Base-by-base conservation (phyloP, 2,113 vertebrate species). In the Sylvia atricapilla region DNA sequence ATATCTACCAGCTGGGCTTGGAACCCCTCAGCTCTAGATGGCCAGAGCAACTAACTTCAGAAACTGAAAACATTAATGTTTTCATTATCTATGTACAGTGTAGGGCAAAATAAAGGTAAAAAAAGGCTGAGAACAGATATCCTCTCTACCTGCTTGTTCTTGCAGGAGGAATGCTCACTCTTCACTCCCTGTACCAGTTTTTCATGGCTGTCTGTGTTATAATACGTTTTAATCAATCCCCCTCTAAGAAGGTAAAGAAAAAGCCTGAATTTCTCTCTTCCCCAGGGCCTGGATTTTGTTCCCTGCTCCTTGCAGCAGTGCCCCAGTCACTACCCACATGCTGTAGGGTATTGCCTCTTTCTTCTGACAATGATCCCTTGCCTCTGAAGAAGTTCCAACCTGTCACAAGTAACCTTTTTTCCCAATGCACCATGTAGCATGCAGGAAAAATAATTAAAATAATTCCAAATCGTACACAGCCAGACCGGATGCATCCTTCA, bases 311-410 rank as follows among this genome's bases (percentile, higher is more conserved):
- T 47, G 14, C 18, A 62, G 41, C 52, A 35, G 13, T 52, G 21
- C 15, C 22, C 35, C 0, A 0, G 30, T 66, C 37, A 47, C 25
- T 14, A 33, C 15, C 6, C 0, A 0, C 18, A 6, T 11, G 7
- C 18, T 58, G 13, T 7, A 27, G 33, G 43, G 16, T 28, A 1
- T 14, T 84, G 35, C 14, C 21, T 82, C 25, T 39, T 53, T 66
- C 19, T 53, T 49, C 39, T 67, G 46, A 14, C 13, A 3, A 16
- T 37, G 16, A 8, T 77, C 4, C 5, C 10, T 28, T 78, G 7
- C 27, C 15, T 60, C 33, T 41, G 33, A 56, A 39, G 46, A 55
- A 50, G 9, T n/a, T 66, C 22, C n/a, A 47, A 37, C 11, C 37
- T 76, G 15, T 23, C 80, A 53, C 25, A 33, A 23, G 25, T 21